These are phyloP conservation scores for Notolabrus celidotus DNA, from an alignment of 2,797 vertebrate species.

Conservation along the genomic window DNA sequence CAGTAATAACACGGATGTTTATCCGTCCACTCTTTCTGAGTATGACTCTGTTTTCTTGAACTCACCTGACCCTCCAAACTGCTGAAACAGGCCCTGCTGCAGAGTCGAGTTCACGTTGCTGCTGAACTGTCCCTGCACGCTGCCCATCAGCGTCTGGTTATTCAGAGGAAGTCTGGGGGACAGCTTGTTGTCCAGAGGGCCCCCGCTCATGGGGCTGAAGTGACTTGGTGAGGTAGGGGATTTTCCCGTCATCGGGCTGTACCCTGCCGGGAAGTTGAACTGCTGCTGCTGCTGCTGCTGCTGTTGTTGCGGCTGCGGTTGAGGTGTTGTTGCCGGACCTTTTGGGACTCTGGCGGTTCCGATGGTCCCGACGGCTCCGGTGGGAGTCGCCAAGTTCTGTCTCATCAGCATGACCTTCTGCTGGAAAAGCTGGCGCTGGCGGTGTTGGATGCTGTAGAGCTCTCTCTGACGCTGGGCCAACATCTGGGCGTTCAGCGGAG, in stretches of 20 bases:
- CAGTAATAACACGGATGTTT: no score
- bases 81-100: slow-evolving; percentile 94
- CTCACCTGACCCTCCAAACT: slow-evolving; percentile 90
- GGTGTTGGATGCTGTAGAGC: slow-evolving; percentile 95
- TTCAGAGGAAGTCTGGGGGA: slow-evolving; percentile 83
- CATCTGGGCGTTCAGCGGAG: slow-evolving; percentile 96
- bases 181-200: slow-evolving; percentile 86
- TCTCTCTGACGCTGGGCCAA: slow-evolving; percentile 95
- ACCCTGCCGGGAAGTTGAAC: slow-evolving; percentile 90
- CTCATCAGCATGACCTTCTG: slow-evolving; percentile 94
- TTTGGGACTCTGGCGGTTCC: slow-evolving; percentile 79
- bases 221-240: slow-evolving; percentile 89
- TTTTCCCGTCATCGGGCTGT: slow-evolving; percentile 87
- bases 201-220: slow-evolving; percentile 85
- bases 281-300: slow-evolving; percentile 84
- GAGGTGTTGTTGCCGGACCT: slow-evolving; percentile 78
- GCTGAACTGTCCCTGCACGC: slow-evolving; percentile 89
- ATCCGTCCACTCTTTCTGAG: no score
- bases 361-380: slow-evolving; percentile 73
- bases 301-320: slow-evolving; percentile 75
- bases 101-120: slow-evolving; percentile 85
- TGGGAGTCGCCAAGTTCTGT: slow-evolving; percentile 87
- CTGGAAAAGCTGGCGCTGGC: slow-evolving; percentile 94
- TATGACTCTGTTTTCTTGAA: slow-evolving; percentile 4
- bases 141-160: slow-evolving; percentile 87